Conservation (phyloP, 2,888 invertebrate species). For the Chrysotoxum bicinctum region DNA sequence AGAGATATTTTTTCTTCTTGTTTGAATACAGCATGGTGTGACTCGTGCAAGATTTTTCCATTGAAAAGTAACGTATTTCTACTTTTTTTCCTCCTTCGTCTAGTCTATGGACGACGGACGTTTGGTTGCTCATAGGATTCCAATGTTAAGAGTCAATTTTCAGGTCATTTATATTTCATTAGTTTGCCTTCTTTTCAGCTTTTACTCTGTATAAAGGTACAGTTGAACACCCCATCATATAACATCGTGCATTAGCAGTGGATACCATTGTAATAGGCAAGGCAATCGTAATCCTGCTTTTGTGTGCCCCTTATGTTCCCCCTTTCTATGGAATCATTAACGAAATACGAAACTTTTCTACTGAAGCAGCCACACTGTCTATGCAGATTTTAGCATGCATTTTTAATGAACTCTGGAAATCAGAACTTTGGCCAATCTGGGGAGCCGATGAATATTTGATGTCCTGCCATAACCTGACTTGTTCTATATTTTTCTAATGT, state of each 20-base stretch:
- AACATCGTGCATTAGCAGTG: background rate
- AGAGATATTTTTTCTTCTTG: background rate
- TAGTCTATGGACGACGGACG: too few species aligned
- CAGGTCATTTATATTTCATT: constrained; percentile 60
- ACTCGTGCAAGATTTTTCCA: background rate
- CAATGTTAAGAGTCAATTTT: constrained; percentile 58
- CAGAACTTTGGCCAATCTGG: constrained; percentile 63
- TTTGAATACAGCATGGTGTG: background rate
- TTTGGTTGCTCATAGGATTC: constrained; percentile 29
- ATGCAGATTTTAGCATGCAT: constrained; percentile 62
- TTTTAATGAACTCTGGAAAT: constrained; percentile 55
- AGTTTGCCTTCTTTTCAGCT: constrained; percentile 23
- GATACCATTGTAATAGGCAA: background rate
- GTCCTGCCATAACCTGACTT: constrained; percentile 60
- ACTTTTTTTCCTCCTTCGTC: background rate
- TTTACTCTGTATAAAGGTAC: background rate
- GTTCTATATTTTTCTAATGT: constrained; percentile 35
- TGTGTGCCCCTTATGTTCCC: constrained; percentile 55
- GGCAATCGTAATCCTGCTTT: constrained; percentile 58
- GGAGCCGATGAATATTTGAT: constrained; percentile 65
- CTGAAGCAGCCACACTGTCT: constrained; percentile 14
- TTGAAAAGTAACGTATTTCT: background rate
- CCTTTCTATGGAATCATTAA: constrained; percentile 60
- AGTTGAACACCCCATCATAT: constrained; percentile 51
- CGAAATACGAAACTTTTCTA: constrained; percentile 54